Evolutionary conservation across 2,888 invertebrate species (phyloP), one percentile per base, ranked within the genome.

Genomic region (Dasysyrphus tricinctus): DNA sequence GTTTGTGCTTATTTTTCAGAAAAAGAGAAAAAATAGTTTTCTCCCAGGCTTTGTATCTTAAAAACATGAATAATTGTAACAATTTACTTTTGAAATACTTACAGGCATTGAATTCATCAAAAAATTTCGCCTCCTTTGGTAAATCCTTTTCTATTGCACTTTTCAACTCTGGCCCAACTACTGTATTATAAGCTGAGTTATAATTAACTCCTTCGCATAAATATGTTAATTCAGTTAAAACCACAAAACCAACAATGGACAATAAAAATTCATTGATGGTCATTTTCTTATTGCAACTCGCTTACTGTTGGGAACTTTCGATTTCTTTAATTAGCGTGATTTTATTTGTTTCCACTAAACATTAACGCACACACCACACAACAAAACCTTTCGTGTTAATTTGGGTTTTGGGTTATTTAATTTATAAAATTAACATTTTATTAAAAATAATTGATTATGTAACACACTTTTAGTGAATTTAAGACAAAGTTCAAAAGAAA

Each of bases 71-170:
- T 8, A 0, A 32, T 32, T 2, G 1, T 19, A 11, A 9, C 2
- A 29, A 54, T 16, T 14, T 1, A 24, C 0, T 14, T 11, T 39
- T 32, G 0, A 24, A 32, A 73, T 93, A 95, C 96, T 95, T 93
- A 96, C 96, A 91, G 1, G 69, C 69, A 90, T 95, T 95, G 80
- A 96, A 91, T 89, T 96, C 96, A 90, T 96, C 95, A 89, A 96
- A 95, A 90, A 96, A 96, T 91, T 95, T 95, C n/a, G 94, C 91
- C 89, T 93, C 90, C 86, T 92, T 92, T 51, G 93, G 92, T 82
- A 93, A 88, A 76, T 92, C 91, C 88, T 90, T 91, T 88, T 90
- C 80, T 77, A 93, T 93, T 37, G 91, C 90, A 76, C 90, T 89
- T 77, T 90, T 92, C 11, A 93, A 81, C 56, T 91, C 89, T 14